A percentile compares a stretch with the other conserved stretches of the same genome.
These are phyloP conservation scores for Sminthopsis crassicaudata DNA, from an alignment of 2,113 vertebrate genomes.

Conservation along the genomic window DNA sequence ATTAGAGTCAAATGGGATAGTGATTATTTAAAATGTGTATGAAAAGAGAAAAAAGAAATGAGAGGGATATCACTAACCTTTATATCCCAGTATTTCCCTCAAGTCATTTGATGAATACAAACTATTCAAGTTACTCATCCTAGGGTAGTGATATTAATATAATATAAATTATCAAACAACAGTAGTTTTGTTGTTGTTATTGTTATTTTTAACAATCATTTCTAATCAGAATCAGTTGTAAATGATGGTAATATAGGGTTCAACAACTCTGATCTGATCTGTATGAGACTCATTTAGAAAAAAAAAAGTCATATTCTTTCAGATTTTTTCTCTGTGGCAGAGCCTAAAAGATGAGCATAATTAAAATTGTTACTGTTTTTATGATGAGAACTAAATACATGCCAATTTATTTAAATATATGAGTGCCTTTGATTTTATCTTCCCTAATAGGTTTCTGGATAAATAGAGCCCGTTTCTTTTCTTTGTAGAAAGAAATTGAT, in stretches of 20 bases:
- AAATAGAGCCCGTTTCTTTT: not conserved
- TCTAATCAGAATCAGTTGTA: not conserved
- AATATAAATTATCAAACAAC: not conserved
- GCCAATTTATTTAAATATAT: not conserved
- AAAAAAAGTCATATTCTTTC: not conserved
- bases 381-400: conserved; percentile 3
- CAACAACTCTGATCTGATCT: not conserved
- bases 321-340: not conserved
- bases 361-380: not conserved
- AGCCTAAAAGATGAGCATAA: not conserved
- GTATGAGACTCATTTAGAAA: not conserved
- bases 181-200: not conserved
- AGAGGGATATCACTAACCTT: not conserved
- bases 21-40: not conserved
- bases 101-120: not conserved
- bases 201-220: not conserved
- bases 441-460: not conserved
- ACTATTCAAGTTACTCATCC: not conserved
- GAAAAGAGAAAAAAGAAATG: not conserved
- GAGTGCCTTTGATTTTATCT: not conserved
- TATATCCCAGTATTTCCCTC: not conserved
- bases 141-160: not conserved
- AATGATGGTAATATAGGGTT: not conserved
- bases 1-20: not conserved
- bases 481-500: not conserved